Base-by-base conservation (phyloP, 1,140 invertebrate genomes). In the Macrosteles quadrilineatus region DNA sequence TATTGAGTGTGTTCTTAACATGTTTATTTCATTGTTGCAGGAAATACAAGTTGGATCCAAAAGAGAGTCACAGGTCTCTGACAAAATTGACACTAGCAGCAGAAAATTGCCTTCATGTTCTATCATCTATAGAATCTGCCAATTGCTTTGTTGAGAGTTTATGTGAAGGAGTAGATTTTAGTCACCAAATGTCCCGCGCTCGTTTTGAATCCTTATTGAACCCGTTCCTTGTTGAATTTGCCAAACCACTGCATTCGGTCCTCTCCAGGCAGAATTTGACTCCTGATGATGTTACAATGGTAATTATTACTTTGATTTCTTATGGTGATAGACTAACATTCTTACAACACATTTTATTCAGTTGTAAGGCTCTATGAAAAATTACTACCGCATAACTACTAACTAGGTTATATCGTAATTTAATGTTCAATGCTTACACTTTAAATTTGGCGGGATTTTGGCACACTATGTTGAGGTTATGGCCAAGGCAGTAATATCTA, bases 151-250 rank as follows among this genome's bases (percentile, higher is more conserved):
- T 66, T 11, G 63, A 66, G 17, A 25, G 32, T 12, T 27, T 66
- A 12, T 66, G 40, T 66, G 63, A 66, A 27, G 63, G 63, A 6
- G 63, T 66, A 25, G 63, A 66, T 45, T 66, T 66, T 23, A 45
- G 31, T 19, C 40, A 45, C 17, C n/a, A 29, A 66, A n/a, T 66
- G 19, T 66, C 63, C 1, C 23, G 63, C n/a, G 63, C 63, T 27
- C 32, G 63, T n/a, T 66, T 66, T 27, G 63, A 66, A 9, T 43
- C 63, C 9, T 66, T 43, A 27, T 31, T 66, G 11, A 6, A 9
- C 11, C 63, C 63, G 2, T 66, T 66, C 21, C 27, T 66, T n/a
- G 9, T 12, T 6, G 19, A 25, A 14, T 66, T 43, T 43, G 19
- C 63, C 11, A 17, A 43, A 25, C 63, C 63, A 2, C 12, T 66